These are phyloP conservation scores for Pyrgus malvae DNA, from an alignment of 2,888 invertebrate genomes.

Conservation along the genomic window DNA sequence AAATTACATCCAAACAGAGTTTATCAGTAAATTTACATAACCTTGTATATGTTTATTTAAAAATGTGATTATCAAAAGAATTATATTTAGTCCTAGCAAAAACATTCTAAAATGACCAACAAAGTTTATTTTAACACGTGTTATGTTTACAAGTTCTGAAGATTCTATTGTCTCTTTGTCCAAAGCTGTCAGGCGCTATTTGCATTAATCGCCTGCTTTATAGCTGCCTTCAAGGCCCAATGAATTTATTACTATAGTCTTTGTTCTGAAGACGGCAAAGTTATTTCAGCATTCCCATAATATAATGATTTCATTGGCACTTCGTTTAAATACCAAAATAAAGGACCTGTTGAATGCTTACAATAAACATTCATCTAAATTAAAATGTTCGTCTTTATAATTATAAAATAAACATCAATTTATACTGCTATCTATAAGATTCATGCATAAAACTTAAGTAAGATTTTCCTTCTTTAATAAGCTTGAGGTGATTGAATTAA, in stretches of 20 bases:
- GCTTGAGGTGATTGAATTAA: slow-evolving; percentile 40
- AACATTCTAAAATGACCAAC: no score
- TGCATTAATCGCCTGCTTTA: slow-evolving; percentile 65
- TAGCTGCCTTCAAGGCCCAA: slow-evolving; percentile 49
- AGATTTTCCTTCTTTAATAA: not conserved
- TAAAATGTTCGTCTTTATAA: no score
- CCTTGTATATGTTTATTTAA: no score
- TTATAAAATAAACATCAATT: no score
- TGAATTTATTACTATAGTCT: slow-evolving; percentile 41
- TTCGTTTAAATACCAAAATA: not conserved
- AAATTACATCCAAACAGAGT: no score
- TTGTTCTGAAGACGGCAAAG: slow-evolving; percentile 26
- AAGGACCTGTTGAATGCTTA: not conserved
- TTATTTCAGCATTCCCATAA: slow-evolving; percentile 21
- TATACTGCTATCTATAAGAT: no score
- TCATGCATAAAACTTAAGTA: not conserved
- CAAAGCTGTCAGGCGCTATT: slow-evolving; percentile 48
- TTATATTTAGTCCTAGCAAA: no score
- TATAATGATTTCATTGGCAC: slow-evolving; percentile 8
- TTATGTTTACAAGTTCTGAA: slow-evolving; percentile 50
- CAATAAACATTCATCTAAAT: no score
- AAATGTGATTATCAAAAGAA: no score
- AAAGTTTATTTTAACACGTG: no score
- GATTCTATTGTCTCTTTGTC: slow-evolving; percentile 65
- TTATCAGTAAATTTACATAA: no score